Percentiles rank a stretch among this genome's conserved stretches.
Evolutionary conservation across 2,113 vertebrate species (phyloP).

Genomic region (Drymodes brunneopygia): DNA sequence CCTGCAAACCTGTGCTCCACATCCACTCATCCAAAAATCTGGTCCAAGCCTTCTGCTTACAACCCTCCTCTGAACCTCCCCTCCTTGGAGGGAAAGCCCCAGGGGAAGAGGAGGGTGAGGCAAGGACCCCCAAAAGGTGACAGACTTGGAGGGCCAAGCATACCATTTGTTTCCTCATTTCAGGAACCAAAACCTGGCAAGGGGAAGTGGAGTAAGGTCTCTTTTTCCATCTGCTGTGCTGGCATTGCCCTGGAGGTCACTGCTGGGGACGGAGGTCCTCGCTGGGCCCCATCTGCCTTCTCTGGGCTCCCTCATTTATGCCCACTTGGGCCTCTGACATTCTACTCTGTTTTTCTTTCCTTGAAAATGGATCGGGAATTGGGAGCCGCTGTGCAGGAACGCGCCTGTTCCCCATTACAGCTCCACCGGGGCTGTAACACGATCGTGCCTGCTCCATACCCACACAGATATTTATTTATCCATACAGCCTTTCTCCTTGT

Average conservation of each 20-base stretch:
- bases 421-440: slow-evolving; percentile 77
- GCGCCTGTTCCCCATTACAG: slow-evolving; percentile 77
- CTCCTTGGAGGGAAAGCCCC: background rate
- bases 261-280: background rate
- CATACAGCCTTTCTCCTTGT: slow-evolving; percentile 64
- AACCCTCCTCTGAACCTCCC: background rate
- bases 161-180: slow-evolving; percentile 39
- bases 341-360: slow-evolving; percentile 76
- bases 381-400: slow-evolving; percentile 69
- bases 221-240: slow-evolving; percentile 4
- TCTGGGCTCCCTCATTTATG: background rate
- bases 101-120: background rate
- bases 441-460: slow-evolving; percentile 70
- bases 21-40: background rate
- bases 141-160: background rate
- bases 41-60: background rate
- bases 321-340: slow-evolving; percentile 65
- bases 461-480: slow-evolving; percentile 71
- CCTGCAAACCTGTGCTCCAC: background rate
- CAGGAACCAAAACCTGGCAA: slow-evolving; percentile 19
- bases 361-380: slow-evolving; percentile 75
- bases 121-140: background rate
- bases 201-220: background rate
- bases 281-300: slow-evolving; percentile 30
- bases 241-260: slow-evolving; percentile 38